Conservation (phyloP, 2,113 vertebrate genomes). For the Macrotis lagotis region DNA sequence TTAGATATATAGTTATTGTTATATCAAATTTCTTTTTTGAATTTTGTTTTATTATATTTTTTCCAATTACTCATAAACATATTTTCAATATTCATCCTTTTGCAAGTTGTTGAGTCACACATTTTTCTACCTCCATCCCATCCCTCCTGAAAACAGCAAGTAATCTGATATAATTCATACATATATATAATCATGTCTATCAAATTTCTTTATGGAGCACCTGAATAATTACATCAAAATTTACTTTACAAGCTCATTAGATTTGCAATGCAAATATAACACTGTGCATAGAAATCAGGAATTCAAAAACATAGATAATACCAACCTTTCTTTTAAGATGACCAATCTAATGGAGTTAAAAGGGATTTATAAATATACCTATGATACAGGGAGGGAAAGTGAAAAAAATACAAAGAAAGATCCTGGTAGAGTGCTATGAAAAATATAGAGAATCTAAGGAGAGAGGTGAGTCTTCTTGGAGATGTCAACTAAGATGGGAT, state of each 20-base stretch:
- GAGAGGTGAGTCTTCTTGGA: not conserved
- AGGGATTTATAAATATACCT: not conserved
- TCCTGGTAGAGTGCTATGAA: not conserved
- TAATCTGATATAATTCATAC: too few relatives aligned
- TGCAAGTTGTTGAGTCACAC: too few relatives aligned
- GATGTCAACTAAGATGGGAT: not conserved
- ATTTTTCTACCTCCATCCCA: too few relatives aligned
- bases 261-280: not conserved
- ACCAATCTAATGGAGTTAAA: not conserved
- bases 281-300: not conserved
- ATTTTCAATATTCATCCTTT: too few relatives aligned
- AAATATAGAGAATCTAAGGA: not conserved
- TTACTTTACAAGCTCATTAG: not conserved
- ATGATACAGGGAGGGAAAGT: not conserved
- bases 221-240: not conserved
- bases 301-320: not conserved
- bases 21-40: too few relatives aligned
- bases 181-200: too few relatives aligned
- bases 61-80: too few relatives aligned
- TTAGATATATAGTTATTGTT: fast-evolving
- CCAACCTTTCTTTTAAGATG: not conserved
- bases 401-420: not conserved
- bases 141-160: too few relatives aligned
- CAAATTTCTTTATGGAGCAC: too few relatives aligned
- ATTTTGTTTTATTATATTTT: too few relatives aligned